Evolutionary conservation across 1,140 invertebrate genomes (phyloP), one percentile per base, ranked within the genome.

Genomic region (Dendroctonus valens): DNA sequence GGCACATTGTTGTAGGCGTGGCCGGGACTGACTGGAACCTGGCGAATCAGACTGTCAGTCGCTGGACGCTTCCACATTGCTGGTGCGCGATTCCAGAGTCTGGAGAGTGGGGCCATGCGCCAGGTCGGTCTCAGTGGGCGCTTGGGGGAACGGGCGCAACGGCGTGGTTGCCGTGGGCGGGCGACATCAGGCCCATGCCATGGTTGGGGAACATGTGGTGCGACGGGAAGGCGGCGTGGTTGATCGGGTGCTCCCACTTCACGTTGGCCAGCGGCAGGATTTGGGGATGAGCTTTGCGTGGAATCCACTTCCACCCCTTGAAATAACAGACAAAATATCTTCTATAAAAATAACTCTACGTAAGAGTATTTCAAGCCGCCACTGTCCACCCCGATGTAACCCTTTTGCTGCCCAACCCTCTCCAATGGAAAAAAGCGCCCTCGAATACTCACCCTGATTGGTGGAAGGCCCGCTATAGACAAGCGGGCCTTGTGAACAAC

Each of bases 1-100:
- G 85, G 80, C 55, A 86, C 65, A 60, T 73, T 74, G 5, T 15
- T 51, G 52, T 71, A 75, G 9, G 59, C 68, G 46, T 70, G 64
- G 40, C 69, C 59, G 6, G 61, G 69, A 59, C 58, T 65, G 7
- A 51, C 50, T 37, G 59, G 57, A 11, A 60, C 51, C 26, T 26
- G 26, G 26, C 26, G 26, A 26, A 26, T 26, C 26, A 26, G 26
- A 26, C 26, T 26, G 26, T 26, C 26, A 3, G 26, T 3, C 26
- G 26, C 26, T 3, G 26, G 1, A 26, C 26, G 68, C 26, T 70
- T n/a, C 55, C n/a, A 53, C 44, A 15, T 65, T 26, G 26, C 26
- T 3, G 26, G 26, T 64, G 12, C 48, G 65, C 9, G 39, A 26
- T 39, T 66, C 66, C 64, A 75, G 38, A 59, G 44, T 63, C 26